Evolutionary conservation across 2,888 invertebrate species (phyloP).

Genomic region (Gastracanthus pulcherrimus): DNA sequence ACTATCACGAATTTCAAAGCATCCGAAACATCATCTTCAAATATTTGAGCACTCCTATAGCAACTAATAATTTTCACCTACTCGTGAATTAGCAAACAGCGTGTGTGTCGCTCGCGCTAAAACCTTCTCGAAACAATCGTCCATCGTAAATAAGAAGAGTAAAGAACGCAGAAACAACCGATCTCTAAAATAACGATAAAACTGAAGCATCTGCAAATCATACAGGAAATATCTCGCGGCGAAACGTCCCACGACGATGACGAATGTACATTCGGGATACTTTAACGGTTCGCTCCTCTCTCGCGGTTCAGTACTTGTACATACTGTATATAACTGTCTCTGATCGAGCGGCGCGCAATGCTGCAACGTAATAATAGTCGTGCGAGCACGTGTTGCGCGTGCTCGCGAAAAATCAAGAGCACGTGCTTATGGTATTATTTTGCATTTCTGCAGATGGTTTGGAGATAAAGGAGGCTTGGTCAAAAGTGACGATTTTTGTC

Average conservation of each 20-base stretch:
- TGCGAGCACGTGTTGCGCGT: neutral
- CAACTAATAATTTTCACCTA: neutral
- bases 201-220: constrained; percentile 8
- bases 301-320: neutral
- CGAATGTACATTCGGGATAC: constrained; percentile 3
- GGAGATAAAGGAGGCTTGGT: neutral
- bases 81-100: neutral
- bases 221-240: constrained; percentile 13
- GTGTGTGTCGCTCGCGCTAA: neutral
- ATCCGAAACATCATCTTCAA: neutral
- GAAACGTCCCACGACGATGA: constrained; percentile 10
- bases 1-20: neutral
- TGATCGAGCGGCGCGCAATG: neutral
- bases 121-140: neutral
- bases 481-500: no score
- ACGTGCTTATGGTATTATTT: neutral
- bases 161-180: no score
- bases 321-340: constrained; percentile 3
- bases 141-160: neutral
- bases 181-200: neutral
- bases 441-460: neutral
- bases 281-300: constrained; percentile 38
- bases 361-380: neutral
- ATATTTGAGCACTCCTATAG: neutral
- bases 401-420: neutral